Conservation (phyloP, 2,888 invertebrate genomes). For the Clunio marinus region DNA sequence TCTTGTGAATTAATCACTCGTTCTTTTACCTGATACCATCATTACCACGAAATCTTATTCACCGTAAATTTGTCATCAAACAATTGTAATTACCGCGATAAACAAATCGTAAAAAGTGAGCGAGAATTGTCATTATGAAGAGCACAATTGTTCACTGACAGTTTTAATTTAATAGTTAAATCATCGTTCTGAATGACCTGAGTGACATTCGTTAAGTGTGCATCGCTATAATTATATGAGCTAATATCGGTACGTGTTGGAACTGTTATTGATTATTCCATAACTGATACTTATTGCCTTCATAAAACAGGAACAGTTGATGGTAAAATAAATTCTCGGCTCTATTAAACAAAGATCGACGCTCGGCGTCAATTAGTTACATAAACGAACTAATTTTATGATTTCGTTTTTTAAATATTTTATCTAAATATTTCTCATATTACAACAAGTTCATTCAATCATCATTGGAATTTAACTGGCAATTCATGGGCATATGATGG, state of each 20-base stretch:
- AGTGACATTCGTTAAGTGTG: background rate
- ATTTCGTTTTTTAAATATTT: no score
- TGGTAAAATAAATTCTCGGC: background rate
- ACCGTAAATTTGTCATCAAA: background rate
- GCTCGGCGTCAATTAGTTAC: conserved; percentile 16
- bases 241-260: background rate
- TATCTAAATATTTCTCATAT: no score
- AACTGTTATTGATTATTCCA: background rate
- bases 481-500: no score
- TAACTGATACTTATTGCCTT: conserved; percentile 9
- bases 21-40: background rate
- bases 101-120: background rate
- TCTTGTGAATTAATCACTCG: background rate
- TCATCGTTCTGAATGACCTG: background rate
- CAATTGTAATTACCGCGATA: background rate
- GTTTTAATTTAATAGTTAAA: background rate
- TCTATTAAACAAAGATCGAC: conserved; percentile 18
- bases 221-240: background rate
- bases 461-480: no score
- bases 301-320: conserved; percentile 12
- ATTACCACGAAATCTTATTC: background rate
- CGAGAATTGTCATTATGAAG: conserved; percentile 23
- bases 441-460: background rate
- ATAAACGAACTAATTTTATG: conserved; percentile 26
- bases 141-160: conserved; percentile 21